phyloP scores from a whole-genome alignment of 1,140 invertebrate genomes.

The Leptinotarsa lineolata region DNA sequence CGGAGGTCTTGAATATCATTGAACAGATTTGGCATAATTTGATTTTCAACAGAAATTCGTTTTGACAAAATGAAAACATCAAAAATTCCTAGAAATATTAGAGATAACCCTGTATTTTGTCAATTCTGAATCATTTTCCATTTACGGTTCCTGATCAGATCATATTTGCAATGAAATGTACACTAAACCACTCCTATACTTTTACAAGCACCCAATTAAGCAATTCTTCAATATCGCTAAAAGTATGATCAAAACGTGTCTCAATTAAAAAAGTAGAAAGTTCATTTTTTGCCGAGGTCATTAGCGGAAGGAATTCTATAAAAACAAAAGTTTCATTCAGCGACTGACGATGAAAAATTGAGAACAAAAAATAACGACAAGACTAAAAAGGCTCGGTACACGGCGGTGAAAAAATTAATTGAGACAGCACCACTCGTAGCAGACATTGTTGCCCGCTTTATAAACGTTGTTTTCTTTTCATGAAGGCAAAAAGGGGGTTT shows the following conservation, averaged over 20 bases:
- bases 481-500: background rate
- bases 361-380: background rate
- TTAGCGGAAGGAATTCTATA: background rate
- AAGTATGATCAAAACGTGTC: background rate
- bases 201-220: background rate
- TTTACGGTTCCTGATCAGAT: too few relatives aligned
- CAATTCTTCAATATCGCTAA: background rate
- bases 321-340: background rate
- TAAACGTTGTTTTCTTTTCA: background rate
- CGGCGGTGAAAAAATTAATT: slow-evolving; percentile 13
- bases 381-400: slow-evolving; percentile 9
- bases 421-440: slow-evolving; percentile 11
- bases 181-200: background rate
- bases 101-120: too few relatives aligned
- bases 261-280: background rate
- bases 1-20: too few relatives aligned
- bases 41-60: too few relatives aligned
- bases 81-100: too few relatives aligned
- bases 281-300: background rate
- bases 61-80: too few relatives aligned
- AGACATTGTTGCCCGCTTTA: background rate
- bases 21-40: too few relatives aligned
- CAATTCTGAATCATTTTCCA: too few relatives aligned
- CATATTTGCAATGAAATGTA: too few relatives aligned
- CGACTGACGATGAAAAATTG: background rate